phyloP scores from a whole-genome alignment of 2,888 invertebrate genomes.

The Graphium colonna region DNA sequence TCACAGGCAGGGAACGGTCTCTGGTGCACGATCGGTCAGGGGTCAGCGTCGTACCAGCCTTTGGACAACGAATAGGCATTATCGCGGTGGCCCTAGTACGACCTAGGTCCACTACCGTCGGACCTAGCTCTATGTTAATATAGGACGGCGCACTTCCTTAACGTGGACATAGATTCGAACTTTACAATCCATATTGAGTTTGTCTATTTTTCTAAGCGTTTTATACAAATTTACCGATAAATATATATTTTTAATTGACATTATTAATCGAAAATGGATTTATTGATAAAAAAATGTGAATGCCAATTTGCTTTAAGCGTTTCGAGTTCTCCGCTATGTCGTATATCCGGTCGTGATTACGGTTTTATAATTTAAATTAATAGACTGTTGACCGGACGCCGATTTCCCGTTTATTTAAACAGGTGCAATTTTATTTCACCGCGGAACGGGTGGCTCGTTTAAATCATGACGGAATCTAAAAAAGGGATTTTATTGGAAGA shows the following conservation, averaged over 20 bases:
- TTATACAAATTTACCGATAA: no score
- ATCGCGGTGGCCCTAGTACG: constrained; percentile 10
- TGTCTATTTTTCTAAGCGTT: no score
- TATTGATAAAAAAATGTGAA: not conserved
- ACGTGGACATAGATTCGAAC: not conserved
- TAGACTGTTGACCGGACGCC: constrained; percentile 12
- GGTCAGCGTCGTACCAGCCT: constrained; percentile 48
- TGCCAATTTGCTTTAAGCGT: not conserved
- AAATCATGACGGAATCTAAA: not conserved
- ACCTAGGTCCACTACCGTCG: constrained; percentile 20
- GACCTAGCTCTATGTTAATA: constrained; percentile 2
- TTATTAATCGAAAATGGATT: no score
- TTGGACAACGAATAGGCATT: constrained; percentile 31
- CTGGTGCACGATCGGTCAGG: constrained; percentile 51
- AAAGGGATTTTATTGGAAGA: not conserved
- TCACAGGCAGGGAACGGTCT: constrained; percentile 59
- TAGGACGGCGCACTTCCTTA: not conserved
- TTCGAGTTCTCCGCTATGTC: not conserved
- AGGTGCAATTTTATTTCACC: constrained; percentile 15
- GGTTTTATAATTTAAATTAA: constrained; percentile 8
- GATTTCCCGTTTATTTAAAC: constrained; percentile 14
- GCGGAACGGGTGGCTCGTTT: not conserved
- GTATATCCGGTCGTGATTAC: constrained; percentile 4
- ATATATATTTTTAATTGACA: no score
- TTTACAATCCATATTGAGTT: no score